Percentiles rank a stretch among this genome's conserved stretches.
Conservation (phyloP, 2,888 invertebrate genomes). For the Cheiracanthium punctorium region DNA sequence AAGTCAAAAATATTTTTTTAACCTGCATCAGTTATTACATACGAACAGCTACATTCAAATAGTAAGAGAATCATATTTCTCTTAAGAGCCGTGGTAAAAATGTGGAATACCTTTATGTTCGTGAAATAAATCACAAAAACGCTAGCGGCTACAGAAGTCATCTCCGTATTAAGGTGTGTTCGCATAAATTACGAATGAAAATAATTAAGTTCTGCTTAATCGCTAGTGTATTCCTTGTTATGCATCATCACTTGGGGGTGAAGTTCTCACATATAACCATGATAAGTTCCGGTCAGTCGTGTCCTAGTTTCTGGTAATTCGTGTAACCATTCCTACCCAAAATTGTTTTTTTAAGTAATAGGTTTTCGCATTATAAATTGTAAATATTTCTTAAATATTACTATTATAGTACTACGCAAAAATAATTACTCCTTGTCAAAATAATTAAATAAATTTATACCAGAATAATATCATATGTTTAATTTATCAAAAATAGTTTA, state of each 20-base stretch:
- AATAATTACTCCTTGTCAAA: no score
- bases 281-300: background rate
- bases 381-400: no score
- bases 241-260: background rate
- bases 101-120: background rate
- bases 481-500: no score
- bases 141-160: background rate
- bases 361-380: no score
- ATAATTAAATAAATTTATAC: no score
- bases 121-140: background rate
- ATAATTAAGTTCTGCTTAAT: background rate
- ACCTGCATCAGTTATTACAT: no score
- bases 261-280: background rate
- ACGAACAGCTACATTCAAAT: background rate
- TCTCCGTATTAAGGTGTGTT: background rate
- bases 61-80: background rate
- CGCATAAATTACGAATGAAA: background rate
- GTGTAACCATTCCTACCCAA: no score
- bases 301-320: background rate
- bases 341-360: no score
- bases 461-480: no score
- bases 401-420: no score
- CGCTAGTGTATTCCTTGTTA: background rate
- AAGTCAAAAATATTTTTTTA: no score
- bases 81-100: background rate